phyloP scores from a whole-genome alignment of 2,113 vertebrate genomes.

The Hyaena hyaena region DNA sequence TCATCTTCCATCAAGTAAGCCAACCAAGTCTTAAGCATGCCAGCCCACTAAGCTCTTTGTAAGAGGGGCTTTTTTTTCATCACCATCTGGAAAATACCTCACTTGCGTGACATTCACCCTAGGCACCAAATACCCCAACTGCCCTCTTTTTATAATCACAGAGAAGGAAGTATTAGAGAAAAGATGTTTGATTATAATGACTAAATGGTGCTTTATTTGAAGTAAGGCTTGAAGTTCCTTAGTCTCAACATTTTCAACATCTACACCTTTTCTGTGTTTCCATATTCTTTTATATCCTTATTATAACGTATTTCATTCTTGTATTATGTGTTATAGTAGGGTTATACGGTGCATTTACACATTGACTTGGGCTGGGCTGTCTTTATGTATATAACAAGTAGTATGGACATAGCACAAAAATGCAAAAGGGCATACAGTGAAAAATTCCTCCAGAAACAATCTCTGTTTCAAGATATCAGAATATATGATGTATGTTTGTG shows the following conservation, averaged over 20 bases:
- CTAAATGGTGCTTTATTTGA: neutral
- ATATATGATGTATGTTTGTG: no score
- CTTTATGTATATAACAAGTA: neutral
- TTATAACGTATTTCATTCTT: conserved; percentile 1
- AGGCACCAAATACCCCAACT: neutral
- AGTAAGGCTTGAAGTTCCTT: neutral
- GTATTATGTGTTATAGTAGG: neutral
- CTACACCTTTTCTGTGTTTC: conserved; percentile 13
- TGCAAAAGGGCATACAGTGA: neutral
- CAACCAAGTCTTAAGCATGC: neutral
- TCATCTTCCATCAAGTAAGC: neutral
- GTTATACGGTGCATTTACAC: neutral
- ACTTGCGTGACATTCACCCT: neutral
- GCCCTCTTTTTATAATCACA: neutral
- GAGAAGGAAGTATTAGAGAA: neutral
- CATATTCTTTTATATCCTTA: neutral
- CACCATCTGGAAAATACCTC: neutral
- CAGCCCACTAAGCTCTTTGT: neutral
- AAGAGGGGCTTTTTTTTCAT: neutral
- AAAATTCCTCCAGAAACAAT: neutral
- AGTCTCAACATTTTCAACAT: neutral
- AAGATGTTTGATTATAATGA: neutral
- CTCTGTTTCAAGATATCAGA: no score
- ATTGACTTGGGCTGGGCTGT: neutral
- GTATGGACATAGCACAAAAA: neutral